Evolutionary conservation across 2,797 vertebrate genomes (phyloP).

Genomic region (Gymnopithys bicolor): DNA sequence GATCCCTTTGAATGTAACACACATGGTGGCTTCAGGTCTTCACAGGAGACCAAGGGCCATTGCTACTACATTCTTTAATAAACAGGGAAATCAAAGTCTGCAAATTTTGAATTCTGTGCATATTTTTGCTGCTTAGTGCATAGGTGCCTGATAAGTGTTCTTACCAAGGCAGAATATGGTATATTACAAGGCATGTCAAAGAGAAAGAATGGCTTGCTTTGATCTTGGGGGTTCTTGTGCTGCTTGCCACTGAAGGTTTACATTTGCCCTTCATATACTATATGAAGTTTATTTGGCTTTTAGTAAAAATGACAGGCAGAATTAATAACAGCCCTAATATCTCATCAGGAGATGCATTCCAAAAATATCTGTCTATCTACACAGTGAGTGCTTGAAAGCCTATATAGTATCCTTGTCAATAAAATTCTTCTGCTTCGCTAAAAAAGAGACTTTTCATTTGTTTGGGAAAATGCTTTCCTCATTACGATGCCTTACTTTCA

Average conservation of each 20-base stretch:
- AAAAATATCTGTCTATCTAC: constrained; percentile 38
- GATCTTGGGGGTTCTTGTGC: not conserved
- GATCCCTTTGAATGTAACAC: not conserved
- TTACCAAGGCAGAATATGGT: not conserved
- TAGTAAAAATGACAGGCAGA: constrained; percentile 40
- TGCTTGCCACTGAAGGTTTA: not conserved
- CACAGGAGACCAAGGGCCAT: not conserved
- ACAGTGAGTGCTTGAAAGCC: not conserved
- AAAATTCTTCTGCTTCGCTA: not conserved
- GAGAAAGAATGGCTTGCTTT: not conserved
- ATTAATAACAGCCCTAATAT: constrained; percentile 42
- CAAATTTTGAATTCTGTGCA: not conserved
- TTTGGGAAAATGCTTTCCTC: constrained; percentile 3
- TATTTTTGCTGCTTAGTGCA: not conserved
- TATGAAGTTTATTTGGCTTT: constrained; percentile 33
- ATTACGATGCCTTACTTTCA: not conserved
- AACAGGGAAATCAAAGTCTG: not conserved
- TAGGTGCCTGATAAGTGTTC: not conserved
- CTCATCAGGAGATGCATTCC: constrained; percentile 57
- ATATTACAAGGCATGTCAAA: not conserved
- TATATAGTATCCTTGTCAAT: not conserved
- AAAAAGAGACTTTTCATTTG: constrained; percentile 6
- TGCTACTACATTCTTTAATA: not conserved
- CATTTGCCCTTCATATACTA: not conserved
- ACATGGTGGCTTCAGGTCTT: not conserved